Percentiles rank a stretch among this genome's conserved stretches.
These are phyloP conservation scores for Alectura lathami DNA, from an alignment of 2,113 vertebrate species.

Conservation along the genomic window DNA sequence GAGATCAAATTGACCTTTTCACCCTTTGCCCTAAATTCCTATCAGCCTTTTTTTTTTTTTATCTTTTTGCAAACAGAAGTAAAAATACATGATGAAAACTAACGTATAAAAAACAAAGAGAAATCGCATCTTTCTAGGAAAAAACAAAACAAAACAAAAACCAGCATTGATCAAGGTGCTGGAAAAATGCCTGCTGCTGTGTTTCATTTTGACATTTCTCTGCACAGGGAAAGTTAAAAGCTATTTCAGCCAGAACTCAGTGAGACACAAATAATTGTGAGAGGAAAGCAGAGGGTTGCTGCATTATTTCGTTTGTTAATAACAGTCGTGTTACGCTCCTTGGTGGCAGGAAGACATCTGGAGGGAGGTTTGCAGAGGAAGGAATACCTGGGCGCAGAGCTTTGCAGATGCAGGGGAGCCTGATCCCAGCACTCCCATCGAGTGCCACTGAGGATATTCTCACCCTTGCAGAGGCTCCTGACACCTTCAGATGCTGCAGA, in stretches of 20 bases:
- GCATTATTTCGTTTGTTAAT: background rate
- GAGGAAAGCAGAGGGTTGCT: background rate
- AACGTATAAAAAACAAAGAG: background rate
- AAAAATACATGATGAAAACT: fast-evolving
- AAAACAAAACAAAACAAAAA: background rate
- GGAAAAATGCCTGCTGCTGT: background rate
- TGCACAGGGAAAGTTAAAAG: background rate
- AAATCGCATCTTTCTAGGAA: background rate
- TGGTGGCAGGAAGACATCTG: background rate
- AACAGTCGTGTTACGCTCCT: background rate
- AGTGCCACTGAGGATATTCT: background rate
- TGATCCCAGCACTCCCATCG: background rate
- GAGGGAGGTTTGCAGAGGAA: background rate
- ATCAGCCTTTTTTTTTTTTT: background rate
- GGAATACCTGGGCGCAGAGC: fast-evolving
- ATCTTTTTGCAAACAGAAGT: background rate
- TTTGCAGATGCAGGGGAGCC: background rate
- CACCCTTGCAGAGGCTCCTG: background rate
- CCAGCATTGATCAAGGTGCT: background rate
- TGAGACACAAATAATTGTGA: background rate
- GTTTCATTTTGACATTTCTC: background rate
- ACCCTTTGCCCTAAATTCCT: background rate
- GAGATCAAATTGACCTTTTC: background rate
- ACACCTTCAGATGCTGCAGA: background rate
- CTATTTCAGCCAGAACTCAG: fast-evolving